Evolutionary conservation across 1,140 invertebrate genomes (phyloP).

Genomic region (Grapholita molesta): DNA sequence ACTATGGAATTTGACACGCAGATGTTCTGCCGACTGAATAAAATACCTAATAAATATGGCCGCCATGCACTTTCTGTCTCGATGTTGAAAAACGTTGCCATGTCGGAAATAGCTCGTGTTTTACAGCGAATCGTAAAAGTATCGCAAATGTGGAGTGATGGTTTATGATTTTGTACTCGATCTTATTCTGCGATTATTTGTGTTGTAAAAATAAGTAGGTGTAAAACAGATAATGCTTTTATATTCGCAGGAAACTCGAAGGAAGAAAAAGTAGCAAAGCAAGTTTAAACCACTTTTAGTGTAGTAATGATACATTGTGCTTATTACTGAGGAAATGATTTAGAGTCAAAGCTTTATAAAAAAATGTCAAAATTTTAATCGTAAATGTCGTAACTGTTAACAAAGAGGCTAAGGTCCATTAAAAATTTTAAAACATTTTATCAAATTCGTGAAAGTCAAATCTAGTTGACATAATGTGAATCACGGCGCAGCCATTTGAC

Average conservation of each 20-base stretch:
- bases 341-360: too few relatives aligned
- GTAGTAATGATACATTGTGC: too few relatives aligned
- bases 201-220: too few relatives aligned
- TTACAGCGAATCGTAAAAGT: background rate
- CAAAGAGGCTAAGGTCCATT: background rate
- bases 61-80: slow-evolving; percentile 28
- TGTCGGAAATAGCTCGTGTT: slow-evolving; percentile 5
- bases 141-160: background rate
- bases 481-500: slow-evolving; percentile 27
- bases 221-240: too few relatives aligned
- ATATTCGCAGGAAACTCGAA: too few relatives aligned
- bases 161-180: background rate
- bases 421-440: background rate
- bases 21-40: slow-evolving; percentile 65
- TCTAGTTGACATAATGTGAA: slow-evolving; percentile 22
- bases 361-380: background rate
- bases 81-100: background rate
- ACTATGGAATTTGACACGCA: slow-evolving; percentile 73
- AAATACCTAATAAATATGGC: slow-evolving; percentile 62
- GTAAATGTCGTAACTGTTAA: background rate
- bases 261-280: too few relatives aligned
- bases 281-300: too few relatives aligned
- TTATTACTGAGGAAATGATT: too few relatives aligned
- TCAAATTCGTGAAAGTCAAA: slow-evolving; percentile 3
- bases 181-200: background rate